A percentile compares a stretch with the other conserved stretches of the same genome.
phyloP scores from a whole-genome alignment of 2,797 vertebrate genomes.

The Hydrocynus forskahlii region DNA sequence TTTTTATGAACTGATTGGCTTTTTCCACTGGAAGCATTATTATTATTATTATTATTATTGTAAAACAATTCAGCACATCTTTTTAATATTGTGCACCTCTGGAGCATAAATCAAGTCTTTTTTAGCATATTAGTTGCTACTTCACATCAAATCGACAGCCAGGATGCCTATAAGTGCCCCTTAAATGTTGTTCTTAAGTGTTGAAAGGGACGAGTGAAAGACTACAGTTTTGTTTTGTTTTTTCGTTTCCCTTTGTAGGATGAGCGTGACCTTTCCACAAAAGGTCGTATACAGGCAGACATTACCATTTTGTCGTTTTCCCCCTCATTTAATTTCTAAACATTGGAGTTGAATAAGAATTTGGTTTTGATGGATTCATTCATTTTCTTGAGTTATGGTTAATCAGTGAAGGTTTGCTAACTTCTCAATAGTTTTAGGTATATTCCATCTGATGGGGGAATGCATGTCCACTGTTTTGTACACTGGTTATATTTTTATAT shows the following conservation, averaged over 20 bases:
- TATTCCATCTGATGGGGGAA: constrained; percentile 76
- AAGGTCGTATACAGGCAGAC: neutral
- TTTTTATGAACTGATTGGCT: neutral
- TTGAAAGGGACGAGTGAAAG: neutral
- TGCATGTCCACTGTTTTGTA: constrained; percentile 88
- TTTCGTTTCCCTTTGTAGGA: neutral
- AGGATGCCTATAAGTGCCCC: constrained; percentile 15
- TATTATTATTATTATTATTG: neutral
- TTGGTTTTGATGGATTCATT: neutral
- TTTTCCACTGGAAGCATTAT: neutral
- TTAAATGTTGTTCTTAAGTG: neutral
- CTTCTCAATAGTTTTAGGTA: constrained; percentile 32
- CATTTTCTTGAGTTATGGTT: neutral
- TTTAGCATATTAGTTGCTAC: neutral
- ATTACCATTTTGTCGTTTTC: neutral
- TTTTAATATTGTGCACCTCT: no score
- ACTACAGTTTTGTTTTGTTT: neutral
- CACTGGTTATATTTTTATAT: constrained; percentile 90
- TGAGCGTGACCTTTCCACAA: neutral
- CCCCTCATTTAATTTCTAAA: neutral
- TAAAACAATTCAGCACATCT: neutral
- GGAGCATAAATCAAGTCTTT: neutral
- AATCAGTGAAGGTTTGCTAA: constrained; percentile 31
- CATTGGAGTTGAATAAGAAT: constrained; percentile 3
- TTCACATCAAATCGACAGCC: neutral